Base-by-base conservation (phyloP, 2,888 invertebrate genomes). In the Sicus ferrugineus region DNA sequence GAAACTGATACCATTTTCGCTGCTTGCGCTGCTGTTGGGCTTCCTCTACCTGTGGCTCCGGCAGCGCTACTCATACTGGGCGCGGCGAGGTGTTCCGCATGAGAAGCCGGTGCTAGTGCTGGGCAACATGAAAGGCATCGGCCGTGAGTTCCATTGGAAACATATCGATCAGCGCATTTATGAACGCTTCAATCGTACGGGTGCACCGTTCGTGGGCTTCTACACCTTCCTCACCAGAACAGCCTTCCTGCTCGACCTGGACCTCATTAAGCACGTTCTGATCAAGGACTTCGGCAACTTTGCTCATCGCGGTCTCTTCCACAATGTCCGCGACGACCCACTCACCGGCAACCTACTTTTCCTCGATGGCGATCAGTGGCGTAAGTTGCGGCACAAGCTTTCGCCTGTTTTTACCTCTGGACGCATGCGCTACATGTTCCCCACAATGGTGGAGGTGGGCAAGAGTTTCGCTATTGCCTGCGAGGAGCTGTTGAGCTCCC, bases 351-450 rank as follows among this genome's bases (percentile, higher is more conserved):
- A 85, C 72, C 72, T 86, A 6, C 75, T 84, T 6, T 73, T 75
- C 16, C 66, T 85, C 28, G 83, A 82, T 2, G 87, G 86, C 1
- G 77, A 81, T 1, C 80, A 84, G 61, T 88, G 88, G 88, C 86
- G 84, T 61, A 77, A 79, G 19, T 74, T 87, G 54, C 78, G 88
- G 16, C 76, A 79, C 0, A 86, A 86, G 62, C 69, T 88, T 30
- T 84, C 86, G 0, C 86, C 87, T 0, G 85, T 86, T 0, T 88
- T 88, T 66, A 86, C 86, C 1, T 83, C 87, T 0, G 87, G 86
- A 5, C 87, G 86, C 75, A 86, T 88, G 80, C 87, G 86, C 72
- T 80, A 77, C 30, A 87, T 87, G 87, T 86, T 85, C 61, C 9
- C 70, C 0, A 73, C 71, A 3, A 68, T 74, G 16, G 70, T 70